A percentile compares a stretch with the other conserved stretches of the same genome.
phyloP scores from a whole-genome alignment of 2,888 invertebrate species.

The Lasiommata megera region DNA sequence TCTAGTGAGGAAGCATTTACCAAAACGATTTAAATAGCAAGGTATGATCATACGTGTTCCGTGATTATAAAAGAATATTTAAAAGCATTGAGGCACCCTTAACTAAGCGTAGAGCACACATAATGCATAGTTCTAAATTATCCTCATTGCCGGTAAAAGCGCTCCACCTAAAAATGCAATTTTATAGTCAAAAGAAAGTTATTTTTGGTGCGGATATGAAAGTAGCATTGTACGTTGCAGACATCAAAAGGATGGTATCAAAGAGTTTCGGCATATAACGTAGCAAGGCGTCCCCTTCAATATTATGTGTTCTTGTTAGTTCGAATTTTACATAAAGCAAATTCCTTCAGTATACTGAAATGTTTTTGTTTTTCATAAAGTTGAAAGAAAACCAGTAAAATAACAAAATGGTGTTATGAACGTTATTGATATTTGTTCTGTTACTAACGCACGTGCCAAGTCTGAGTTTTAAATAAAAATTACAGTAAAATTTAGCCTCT shows the following conservation, averaged over 20 bases:
- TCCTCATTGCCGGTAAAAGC: constrained; percentile 36
- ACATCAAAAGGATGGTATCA: constrained; percentile 76
- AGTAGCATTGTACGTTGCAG: constrained; percentile 66
- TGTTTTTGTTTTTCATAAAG: constrained; percentile 24
- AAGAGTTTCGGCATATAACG: constrained; percentile 60
- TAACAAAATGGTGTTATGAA: not conserved
- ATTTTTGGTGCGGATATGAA: constrained; percentile 60
- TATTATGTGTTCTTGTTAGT: constrained; percentile 52
- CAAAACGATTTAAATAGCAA: too few species aligned
- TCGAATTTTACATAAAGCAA: constrained; percentile 51
- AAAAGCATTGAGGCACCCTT: constrained; percentile 10
- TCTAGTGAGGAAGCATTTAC: too few species aligned
- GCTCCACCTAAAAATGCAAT: constrained; percentile 55
- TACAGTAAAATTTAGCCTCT: too few species aligned
- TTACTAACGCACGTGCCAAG: too few species aligned
- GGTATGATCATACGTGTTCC: not conserved
- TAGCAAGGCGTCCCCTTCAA: constrained; percentile 56
- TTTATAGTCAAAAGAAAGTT: constrained; percentile 53
- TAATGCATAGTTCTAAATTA: constrained; percentile 26
- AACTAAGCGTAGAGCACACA: constrained; percentile 4
- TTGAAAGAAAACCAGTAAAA: constrained; percentile 1
- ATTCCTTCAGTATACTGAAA: constrained; percentile 30
- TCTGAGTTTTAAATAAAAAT: too few species aligned
- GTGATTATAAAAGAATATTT: constrained; percentile 10
- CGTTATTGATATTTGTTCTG: too few species aligned